A percentile compares a stretch with the other conserved stretches of the same genome.
These are phyloP conservation scores for Clarias gariepinus DNA, from an alignment of 2,113 vertebrate genomes.

Conservation along the genomic window DNA sequence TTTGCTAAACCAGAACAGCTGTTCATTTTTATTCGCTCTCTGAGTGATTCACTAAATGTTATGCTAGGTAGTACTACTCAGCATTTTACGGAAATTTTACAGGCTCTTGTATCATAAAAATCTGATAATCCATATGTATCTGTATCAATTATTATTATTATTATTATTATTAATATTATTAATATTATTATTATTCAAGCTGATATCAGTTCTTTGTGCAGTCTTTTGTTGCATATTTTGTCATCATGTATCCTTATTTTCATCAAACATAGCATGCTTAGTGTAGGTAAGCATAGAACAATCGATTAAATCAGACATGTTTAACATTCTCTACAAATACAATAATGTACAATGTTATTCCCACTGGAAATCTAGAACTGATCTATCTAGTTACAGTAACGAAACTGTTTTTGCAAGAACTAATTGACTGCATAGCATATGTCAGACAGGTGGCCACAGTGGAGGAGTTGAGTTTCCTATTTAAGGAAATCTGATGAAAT, in stretches of 20 bases:
- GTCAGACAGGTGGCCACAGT: background rate
- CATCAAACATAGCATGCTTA: background rate
- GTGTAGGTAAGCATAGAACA: background rate
- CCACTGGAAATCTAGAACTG: background rate
- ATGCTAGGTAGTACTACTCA: background rate
- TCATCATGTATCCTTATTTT: background rate
- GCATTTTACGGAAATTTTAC: background rate
- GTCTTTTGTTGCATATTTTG: too few species aligned
- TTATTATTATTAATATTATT: too few species aligned
- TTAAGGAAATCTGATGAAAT: conserved; percentile 5
- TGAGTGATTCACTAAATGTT: background rate
- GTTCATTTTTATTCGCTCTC: background rate
- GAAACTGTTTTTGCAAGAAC: background rate
- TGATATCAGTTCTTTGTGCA: background rate
- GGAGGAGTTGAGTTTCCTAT: background rate
- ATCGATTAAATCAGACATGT: background rate
- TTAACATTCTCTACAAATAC: background rate
- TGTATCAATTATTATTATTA: background rate
- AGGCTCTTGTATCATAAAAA: background rate
- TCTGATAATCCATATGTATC: background rate
- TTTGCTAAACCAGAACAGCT: conserved; percentile 49
- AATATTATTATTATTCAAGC: background rate
- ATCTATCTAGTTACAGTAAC: background rate
- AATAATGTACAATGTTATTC: background rate
- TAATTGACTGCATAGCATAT: background rate